A percentile compares a stretch with the other conserved stretches of the same genome.
Conservation (phyloP, 2,888 invertebrate species). For the Pyrocoelia pectoralis region DNA sequence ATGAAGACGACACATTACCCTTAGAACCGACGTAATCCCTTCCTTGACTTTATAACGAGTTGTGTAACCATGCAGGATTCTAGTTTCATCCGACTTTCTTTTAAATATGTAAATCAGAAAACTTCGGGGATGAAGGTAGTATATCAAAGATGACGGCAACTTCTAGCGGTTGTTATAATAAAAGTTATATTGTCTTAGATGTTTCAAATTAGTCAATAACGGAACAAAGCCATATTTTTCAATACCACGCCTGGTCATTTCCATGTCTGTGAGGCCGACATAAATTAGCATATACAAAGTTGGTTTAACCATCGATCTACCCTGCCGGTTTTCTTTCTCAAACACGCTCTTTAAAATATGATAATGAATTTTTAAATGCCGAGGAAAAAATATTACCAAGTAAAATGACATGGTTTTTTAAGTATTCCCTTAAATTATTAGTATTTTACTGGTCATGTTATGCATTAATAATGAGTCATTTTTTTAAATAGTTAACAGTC, state of each 20-base stretch:
- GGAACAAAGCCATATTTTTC: constrained; percentile 27
- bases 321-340: constrained; percentile 25
- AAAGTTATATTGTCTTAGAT: constrained; percentile 11
- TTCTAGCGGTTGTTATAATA: not conserved
- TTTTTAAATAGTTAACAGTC: constrained; percentile 17
- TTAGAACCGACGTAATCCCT: too few relatives aligned
- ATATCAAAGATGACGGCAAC: not conserved
- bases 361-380: constrained; percentile 32
- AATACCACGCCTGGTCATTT: constrained; percentile 32
- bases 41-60: too few relatives aligned
- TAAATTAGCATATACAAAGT: constrained; percentile 30
- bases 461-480: constrained; percentile 16
- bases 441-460: constrained; percentile 19
- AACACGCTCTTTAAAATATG: constrained; percentile 30
- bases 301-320: constrained; percentile 28
- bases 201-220: constrained; percentile 25
- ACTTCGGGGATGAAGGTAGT: not conserved
- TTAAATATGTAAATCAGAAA: not conserved
- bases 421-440: constrained; percentile 23
- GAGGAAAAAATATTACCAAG: constrained; percentile 28
- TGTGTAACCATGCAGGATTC: too few relatives aligned
- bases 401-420: constrained; percentile 24
- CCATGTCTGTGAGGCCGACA: constrained; percentile 31
- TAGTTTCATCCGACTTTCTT: not conserved
- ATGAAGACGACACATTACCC: too few relatives aligned